A percentile compares a stretch with the other conserved stretches of the same genome.
phyloP scores from a whole-genome alignment of 2,888 invertebrate species.

The Zeuzera pyrina region DNA sequence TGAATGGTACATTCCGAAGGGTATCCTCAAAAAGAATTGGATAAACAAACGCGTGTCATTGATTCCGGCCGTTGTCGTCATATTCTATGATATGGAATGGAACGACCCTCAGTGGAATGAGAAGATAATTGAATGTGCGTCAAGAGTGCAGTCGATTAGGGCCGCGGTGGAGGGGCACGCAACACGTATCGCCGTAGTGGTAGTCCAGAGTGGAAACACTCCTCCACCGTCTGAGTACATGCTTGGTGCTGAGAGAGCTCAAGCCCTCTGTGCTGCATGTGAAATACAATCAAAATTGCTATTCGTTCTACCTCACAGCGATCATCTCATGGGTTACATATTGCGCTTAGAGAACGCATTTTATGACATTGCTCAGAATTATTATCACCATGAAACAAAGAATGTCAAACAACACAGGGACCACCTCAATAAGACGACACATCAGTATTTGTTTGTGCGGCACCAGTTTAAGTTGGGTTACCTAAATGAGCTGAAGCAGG shows the following conservation, averaged over 20 bases:
- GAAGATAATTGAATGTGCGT: conserved; percentile 94
- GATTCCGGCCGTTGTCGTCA: conserved; percentile 93
- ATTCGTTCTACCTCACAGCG: conserved; percentile 92
- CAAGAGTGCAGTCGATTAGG: conserved; percentile 87
- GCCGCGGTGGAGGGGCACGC: conserved; percentile 81
- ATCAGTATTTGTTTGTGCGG: conserved; percentile 92
- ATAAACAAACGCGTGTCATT: conserved; percentile 92
- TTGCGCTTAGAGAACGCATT: conserved; percentile 92
- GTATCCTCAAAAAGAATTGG: conserved; percentile 96
- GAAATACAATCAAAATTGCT: conserved; percentile 93
- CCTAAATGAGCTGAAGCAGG: conserved; percentile 94
- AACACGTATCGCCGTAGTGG: conserved; percentile 87
- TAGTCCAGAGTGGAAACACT: conserved; percentile 89
- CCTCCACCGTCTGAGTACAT: conserved; percentile 86
- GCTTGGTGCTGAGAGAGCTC: conserved; percentile 91
- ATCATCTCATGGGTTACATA: conserved; percentile 85
- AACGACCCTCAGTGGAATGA: conserved; percentile 95
- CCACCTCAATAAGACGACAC: conserved; percentile 90
- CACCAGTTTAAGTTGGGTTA: conserved; percentile 98
- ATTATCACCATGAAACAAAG: conserved; percentile 92
- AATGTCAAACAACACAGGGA: conserved; percentile 91
- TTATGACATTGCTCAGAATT: conserved; percentile 92
- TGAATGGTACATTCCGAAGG: conserved; percentile 96
- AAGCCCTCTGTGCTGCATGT: conserved; percentile 91
- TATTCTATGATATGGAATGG: conserved; percentile 99